A percentile compares a stretch with the other conserved stretches of the same genome.
phyloP scores from a whole-genome alignment of 1,140 invertebrate genomes.

The Cotesia glomerata region DNA sequence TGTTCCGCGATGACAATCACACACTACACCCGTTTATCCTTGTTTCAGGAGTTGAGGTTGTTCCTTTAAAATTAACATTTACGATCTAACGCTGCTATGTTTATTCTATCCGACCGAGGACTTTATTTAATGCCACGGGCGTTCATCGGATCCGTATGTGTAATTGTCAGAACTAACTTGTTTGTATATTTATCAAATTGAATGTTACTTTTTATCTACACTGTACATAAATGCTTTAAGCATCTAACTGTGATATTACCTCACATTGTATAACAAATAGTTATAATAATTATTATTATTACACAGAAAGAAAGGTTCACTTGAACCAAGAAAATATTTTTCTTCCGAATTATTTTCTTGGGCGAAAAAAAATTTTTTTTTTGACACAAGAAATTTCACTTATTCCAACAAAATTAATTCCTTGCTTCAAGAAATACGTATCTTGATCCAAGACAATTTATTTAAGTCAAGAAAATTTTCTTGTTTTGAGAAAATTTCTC shows the following conservation, averaged over 20 bases:
- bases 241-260: background rate
- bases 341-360: too few relatives aligned
- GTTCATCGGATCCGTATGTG: background rate
- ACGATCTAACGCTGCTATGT: conserved; percentile 1
- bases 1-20: conserved; percentile 27
- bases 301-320: too few relatives aligned
- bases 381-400: too few relatives aligned
- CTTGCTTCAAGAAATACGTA: too few relatives aligned
- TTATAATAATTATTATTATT: too few relatives aligned
- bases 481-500: too few relatives aligned
- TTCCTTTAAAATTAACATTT: conserved; percentile 6
- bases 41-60: conserved; percentile 4
- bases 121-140: conserved; percentile 2
- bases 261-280: background rate
- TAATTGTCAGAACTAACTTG: conserved; percentile 2
- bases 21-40: conserved; percentile 13
- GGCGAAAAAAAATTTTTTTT: too few relatives aligned
- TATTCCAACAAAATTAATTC: too few relatives aligned
- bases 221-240: conserved; percentile 3
- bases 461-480: too few relatives aligned
- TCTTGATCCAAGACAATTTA: too few relatives aligned
- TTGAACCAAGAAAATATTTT: too few relatives aligned
- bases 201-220: background rate
- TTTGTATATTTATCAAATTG: background rate
- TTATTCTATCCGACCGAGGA: background rate